A percentile compares a stretch with the other conserved stretches of the same genome.
Conservation (phyloP, 2,113 vertebrate genomes). For the Hirundichthys speculiger region DNA sequence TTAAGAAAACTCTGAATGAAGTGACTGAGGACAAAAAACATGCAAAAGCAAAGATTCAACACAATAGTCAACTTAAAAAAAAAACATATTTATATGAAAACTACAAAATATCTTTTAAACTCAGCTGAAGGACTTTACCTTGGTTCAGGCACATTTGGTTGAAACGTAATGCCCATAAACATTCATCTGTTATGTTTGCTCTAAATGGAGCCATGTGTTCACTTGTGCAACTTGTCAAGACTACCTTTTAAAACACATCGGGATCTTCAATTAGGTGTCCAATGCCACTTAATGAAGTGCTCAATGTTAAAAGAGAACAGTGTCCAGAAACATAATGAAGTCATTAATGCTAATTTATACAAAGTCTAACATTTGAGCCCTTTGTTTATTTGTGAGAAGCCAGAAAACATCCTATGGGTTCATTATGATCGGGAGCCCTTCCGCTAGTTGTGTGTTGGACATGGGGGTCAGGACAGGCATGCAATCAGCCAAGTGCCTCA, state of each 20-base stretch:
- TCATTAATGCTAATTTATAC: conserved; percentile 81
- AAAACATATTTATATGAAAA: background rate
- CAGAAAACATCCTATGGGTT: conserved; percentile 73
- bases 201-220: conserved; percentile 56
- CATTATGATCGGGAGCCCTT: conserved; percentile 68
- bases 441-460: conserved; percentile 63
- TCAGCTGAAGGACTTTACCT: conserved; percentile 15
- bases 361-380: conserved; percentile 76
- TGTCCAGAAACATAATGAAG: conserved; percentile 75
- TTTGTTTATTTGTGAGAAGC: conserved; percentile 77
- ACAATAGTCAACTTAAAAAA: conserved; percentile 3
- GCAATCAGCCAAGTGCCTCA: conserved; percentile 68
- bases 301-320: conserved; percentile 65
- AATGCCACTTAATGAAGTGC: conserved; percentile 71
- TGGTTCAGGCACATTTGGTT: conserved; percentile 26
- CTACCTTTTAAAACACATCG: conserved; percentile 67
- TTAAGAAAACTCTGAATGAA: conserved; percentile 16
- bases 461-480: conserved; percentile 63
- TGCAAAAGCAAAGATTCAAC: background rate
- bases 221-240: conserved; percentile 62
- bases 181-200: conserved; percentile 42
- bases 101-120: background rate
- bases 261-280: conserved; percentile 77
- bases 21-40: background rate
- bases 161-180: conserved; percentile 59